Conservation (phyloP, 2,113 vertebrate species). For the Dissostichus mawsoni region DNA sequence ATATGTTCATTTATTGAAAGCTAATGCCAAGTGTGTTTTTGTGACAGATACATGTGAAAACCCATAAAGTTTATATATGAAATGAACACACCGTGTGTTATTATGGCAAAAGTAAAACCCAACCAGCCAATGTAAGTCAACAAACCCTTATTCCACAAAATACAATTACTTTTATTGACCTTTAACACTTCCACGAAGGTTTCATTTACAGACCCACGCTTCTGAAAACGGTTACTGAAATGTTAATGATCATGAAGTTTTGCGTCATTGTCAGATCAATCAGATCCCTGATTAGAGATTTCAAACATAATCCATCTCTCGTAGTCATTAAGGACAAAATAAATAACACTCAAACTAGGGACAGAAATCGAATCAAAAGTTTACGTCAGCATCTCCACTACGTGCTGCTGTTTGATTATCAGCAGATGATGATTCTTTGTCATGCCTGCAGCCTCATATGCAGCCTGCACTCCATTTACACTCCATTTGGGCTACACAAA, state of each 20-base stretch:
- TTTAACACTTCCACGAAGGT: slow-evolving; percentile 17
- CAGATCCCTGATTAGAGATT: neutral
- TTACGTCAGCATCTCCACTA: neutral
- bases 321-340: neutral
- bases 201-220: neutral
- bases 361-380: neutral
- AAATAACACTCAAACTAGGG: too few species aligned
- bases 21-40: neutral
- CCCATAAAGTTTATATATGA: neutral
- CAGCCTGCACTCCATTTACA: neutral
- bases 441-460: neutral
- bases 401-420: neutral
- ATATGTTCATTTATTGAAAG: neutral
- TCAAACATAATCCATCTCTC: neutral
- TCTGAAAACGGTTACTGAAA: slow-evolving; percentile 45
- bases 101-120: neutral
- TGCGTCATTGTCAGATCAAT: neutral
- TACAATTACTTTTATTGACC: slow-evolving; percentile 11
- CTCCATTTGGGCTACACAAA: neutral
- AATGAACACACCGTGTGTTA: slow-evolving; percentile 9
- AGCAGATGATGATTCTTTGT: neutral
- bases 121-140: neutral
- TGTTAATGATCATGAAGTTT: neutral
- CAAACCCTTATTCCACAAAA: neutral
- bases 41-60: neutral